Evolutionary conservation across 2,797 vertebrate genomes (phyloP), one percentile per base, ranked within the genome.

Genomic region (Poecilia wingei): DNA sequence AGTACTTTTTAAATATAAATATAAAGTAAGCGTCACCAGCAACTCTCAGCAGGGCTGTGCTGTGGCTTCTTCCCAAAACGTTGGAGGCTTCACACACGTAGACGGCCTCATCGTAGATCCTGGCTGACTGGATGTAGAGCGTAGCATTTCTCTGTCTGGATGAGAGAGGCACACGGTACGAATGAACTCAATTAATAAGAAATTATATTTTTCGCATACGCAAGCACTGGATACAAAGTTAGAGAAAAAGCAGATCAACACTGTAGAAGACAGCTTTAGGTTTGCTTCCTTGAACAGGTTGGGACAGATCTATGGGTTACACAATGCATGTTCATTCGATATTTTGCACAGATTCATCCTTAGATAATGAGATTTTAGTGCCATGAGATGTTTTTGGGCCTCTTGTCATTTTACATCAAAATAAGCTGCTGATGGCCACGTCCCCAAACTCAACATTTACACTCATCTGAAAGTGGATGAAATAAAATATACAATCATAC

Each of bases 1-100:
- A 49, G 39, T 61, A 18, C 55, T 36, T 53, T 39, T 7, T 3
- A 53, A 39, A 36, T 36, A 31, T 25, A 78, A 25, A 0, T 1
- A 39, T 22, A 8, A 4, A n/a, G 2, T 61, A 3, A 68, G 73
- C 20, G 43, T 91, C 94, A 96, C 96, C 96, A 75, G 95, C 89
- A 36, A 96, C 91, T 75, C 78, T 93, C 36, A 96, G 92, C 36
- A 83, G 85, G 2, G 93, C 88, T 39, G 92, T 89, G 80, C 81
- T 89, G 53, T 75, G 88, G 46, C 90, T 92, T 57, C 79, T 89
- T 18, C 96, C 96, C 64, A 94, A 77, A 13, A 74, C 25, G 87
- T 95, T 96, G 79, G 93, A 88, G 8, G 95, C 95, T 53, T 94
- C 81, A 22, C 96, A 96, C 33, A 91, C 92, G 76, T 96, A 96